Percentiles rank a stretch among this genome's conserved stretches.
Evolutionary conservation across 2,797 vertebrate species (phyloP).

Genomic region (Epinephelus coioides): DNA sequence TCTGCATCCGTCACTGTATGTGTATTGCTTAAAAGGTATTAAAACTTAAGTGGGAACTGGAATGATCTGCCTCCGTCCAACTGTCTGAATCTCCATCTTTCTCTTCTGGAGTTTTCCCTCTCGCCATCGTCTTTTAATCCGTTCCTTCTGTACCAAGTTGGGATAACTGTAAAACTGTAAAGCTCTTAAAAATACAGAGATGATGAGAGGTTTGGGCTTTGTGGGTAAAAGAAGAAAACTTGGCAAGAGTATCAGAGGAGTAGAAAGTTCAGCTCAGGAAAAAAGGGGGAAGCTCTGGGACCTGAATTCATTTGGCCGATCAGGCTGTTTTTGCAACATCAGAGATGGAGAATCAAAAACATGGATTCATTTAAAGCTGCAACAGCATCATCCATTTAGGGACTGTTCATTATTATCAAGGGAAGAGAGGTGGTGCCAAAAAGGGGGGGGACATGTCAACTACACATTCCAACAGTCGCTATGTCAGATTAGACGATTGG

Average conservation of each 20-base stretch:
- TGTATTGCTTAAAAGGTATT: constrained; percentile 41
- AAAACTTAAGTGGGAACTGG: constrained; percentile 15
- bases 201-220: constrained; percentile 17
- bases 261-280: constrained; percentile 17
- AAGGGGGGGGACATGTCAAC: too few species aligned
- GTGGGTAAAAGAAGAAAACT: constrained; percentile 17
- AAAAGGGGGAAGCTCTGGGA: constrained; percentile 13
- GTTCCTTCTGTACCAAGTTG: constrained; percentile 19
- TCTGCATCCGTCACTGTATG: constrained; percentile 26
- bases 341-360: constrained; percentile 45
- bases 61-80: constrained; percentile 24
- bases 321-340: constrained; percentile 39
- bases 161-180: constrained; percentile 43
- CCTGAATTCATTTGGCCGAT: constrained; percentile 42
- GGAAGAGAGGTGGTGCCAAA: too few species aligned
- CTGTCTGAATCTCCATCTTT: constrained; percentile 38
- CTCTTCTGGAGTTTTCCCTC: constrained; percentile 42
- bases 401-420: too few species aligned
- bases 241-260: constrained; percentile 20
- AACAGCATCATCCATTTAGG: constrained; percentile 9
- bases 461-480: too few species aligned
- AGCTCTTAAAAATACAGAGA: constrained; percentile 44
- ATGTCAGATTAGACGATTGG: too few species aligned
- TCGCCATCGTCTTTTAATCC: constrained; percentile 51
- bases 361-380: constrained; percentile 41